Percentiles rank a stretch among this genome's conserved stretches.
phyloP scores from a whole-genome alignment of 2,888 invertebrate genomes.

The Chymomyza fuscimana region DNA sequence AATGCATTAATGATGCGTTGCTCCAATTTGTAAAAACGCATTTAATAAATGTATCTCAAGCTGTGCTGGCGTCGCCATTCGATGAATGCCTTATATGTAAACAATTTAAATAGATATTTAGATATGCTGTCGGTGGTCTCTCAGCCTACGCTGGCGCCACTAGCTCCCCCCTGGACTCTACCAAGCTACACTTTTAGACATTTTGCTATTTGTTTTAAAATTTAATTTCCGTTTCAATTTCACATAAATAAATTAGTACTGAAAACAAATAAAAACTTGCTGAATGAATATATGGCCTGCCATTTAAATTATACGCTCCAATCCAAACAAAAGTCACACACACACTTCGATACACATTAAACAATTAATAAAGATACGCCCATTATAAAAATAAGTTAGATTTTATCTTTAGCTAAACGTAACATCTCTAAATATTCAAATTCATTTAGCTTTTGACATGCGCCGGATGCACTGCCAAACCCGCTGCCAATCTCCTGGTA shows the following conservation, averaged over 20 bases:
- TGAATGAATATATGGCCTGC: conserved; percentile 10
- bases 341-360: conserved; percentile 7
- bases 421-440: conserved; percentile 42
- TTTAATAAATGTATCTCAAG: conserved; percentile 71
- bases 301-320: conserved; percentile 11
- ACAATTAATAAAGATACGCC: conserved; percentile 54
- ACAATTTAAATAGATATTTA: conserved; percentile 73
- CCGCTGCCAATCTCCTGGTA: conserved; percentile 43
- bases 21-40: conserved; percentile 67
- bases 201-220: conserved; percentile 68
- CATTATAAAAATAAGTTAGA: conserved; percentile 14
- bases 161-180: conserved; percentile 16
- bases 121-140: conserved; percentile 51
- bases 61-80: conserved; percentile 48
- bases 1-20: conserved; percentile 55
- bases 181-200: conserved; percentile 20
- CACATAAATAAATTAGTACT: conserved; percentile 74
- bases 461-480: conserved; percentile 67
- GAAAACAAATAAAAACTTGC: conserved; percentile 39
- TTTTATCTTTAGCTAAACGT: conserved; percentile 3
- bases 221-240: conserved; percentile 78
- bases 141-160: conserved; percentile 76
- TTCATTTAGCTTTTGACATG: conserved; percentile 42
- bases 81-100: conserved; percentile 59
- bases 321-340: conserved; percentile 45